Base-by-base conservation (phyloP, 2,888 invertebrate species). In the Melanotus villosus region DNA sequence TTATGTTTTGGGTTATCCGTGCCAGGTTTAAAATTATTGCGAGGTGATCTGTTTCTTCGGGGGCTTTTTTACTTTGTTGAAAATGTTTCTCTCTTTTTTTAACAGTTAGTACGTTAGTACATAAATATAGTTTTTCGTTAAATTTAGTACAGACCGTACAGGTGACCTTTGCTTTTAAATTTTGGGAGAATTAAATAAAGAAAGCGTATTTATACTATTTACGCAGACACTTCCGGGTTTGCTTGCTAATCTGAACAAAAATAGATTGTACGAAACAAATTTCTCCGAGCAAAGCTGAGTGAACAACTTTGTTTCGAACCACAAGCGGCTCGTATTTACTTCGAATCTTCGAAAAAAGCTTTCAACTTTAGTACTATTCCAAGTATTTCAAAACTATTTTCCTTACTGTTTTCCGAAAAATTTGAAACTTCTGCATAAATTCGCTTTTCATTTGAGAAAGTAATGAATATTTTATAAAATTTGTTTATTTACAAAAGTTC, bases 21-120 rank as follows among this genome's bases (percentile, higher is more conserved):
- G 41, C 41, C 41, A 41, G 41, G 41, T 41, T 41, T 41, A 41
- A 41, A 41, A 41, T 41, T 16, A 41, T 41, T 41, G 18, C 41
- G 41, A 41, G 41, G 41, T 41, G 41, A 41, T 41, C 1, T 9
- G 9, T 14, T 18, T 41, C 41, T 9, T 41, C 16, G 14, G 16
- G 41, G 41, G 41, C 16, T 26, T 26, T 26, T 3, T 7, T 26
- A 26, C 18, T 41, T 5, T 1, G 18, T 2, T 3, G 41, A 41
- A 41, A 41, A 41, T 14, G 12, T 3, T 18, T 4, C 12, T 38
- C 41, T 1, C 6, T 16, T 16, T 41, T 41, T 18, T 18, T 16
- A n/a, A n/a, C n/a, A n/a, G 3, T 14, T 2, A 9, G 14, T 41
- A 41, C 41, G 14, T 14, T n/a, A n/a, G n/a, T n/a, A 41, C 3